Conservation (phyloP, 1,140 invertebrate species). For the Zophobas atratus region DNA sequence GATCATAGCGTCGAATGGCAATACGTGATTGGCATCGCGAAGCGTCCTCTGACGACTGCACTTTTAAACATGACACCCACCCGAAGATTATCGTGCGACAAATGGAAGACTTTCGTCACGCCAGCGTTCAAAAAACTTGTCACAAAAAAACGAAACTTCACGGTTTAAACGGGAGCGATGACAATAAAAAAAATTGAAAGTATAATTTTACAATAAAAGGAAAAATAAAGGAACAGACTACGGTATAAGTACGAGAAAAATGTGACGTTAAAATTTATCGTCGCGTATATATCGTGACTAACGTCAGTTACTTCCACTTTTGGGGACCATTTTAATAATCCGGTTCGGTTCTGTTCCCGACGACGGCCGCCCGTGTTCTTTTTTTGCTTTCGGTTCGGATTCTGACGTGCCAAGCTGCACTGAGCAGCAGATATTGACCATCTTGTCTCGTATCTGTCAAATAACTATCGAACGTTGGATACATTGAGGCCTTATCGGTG, state of each 20-base stretch:
- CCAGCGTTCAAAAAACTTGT: background rate
- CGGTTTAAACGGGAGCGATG: slow-evolving; percentile 18
- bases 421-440: too few relatives aligned
- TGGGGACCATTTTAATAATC: slow-evolving; percentile 24
- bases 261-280: slow-evolving; percentile 31
- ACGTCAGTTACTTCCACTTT: slow-evolving; percentile 29
- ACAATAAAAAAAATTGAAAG: slow-evolving; percentile 41
- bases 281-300: slow-evolving; percentile 32
- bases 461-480: too few relatives aligned
- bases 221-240: slow-evolving; percentile 28
- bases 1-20: slow-evolving; percentile 9
- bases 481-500: too few relatives aligned
- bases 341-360: slow-evolving; percentile 30
- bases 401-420: too few relatives aligned
- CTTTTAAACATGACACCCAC: slow-evolving; percentile 37
- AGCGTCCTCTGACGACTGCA: slow-evolving; percentile 10
- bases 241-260: slow-evolving; percentile 33
- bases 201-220: slow-evolving; percentile 27
- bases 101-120: slow-evolving; percentile 16
- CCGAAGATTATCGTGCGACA: slow-evolving; percentile 16
- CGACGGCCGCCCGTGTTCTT: background rate
- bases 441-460: too few relatives aligned
- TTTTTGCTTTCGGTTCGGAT: background rate
- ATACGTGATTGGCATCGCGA: slow-evolving; percentile 30
- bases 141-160: background rate